Conservation (phyloP, 2,113 vertebrate genomes). For the Asarcornis scutulata region DNA sequence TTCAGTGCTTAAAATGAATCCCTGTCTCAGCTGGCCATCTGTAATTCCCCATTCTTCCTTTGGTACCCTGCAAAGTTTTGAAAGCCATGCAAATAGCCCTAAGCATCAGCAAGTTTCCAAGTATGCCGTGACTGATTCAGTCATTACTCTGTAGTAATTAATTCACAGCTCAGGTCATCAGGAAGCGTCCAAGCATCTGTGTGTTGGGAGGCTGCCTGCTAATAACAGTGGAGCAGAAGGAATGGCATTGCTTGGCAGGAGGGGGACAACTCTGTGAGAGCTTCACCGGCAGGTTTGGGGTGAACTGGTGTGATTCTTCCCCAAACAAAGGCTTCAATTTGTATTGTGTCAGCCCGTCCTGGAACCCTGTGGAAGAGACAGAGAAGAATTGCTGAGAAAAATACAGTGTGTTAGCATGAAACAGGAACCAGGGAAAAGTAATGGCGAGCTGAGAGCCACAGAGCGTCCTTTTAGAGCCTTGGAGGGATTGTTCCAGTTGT, state of each 20-base stretch:
- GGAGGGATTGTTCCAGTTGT: not conserved
- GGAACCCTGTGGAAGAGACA: not conserved
- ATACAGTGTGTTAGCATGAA: not conserved
- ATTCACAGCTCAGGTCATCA: not conserved
- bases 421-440: not conserved
- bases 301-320: not conserved
- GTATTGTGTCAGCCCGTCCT: not conserved
- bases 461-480: not conserved
- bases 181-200: not conserved
- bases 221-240: not conserved
- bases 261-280: not conserved
- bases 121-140: not conserved
- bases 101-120: not conserved
- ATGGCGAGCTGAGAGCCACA: not conserved
- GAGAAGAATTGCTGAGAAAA: not conserved
- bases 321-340: not conserved
- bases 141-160: not conserved
- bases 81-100: not conserved
- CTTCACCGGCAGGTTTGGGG: not conserved
- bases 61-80: not conserved
- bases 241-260: not conserved
- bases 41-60: not conserved
- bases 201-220: not conserved
- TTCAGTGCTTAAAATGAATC: not conserved
- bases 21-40: not conserved